A percentile compares a stretch with the other conserved stretches of the same genome.
phyloP scores from a whole-genome alignment of 1,140 invertebrate species.

The Heliconius himera region DNA sequence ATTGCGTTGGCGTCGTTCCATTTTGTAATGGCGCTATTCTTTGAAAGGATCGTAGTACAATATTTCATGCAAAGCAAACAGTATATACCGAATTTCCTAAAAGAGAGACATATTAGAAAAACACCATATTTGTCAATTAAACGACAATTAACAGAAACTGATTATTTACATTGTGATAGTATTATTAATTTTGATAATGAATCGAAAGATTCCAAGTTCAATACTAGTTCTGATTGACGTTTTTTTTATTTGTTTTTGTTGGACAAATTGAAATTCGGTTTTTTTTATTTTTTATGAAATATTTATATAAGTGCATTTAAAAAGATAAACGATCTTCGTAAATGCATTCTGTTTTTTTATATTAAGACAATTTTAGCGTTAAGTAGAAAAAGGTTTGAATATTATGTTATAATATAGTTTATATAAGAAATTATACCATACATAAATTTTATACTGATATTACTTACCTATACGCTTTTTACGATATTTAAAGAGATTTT shows the following conservation, averaged over 20 bases:
- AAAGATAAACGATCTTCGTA: background rate
- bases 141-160: conserved; percentile 63
- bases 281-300: background rate
- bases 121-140: conserved; percentile 80
- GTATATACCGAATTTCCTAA: conserved; percentile 80
- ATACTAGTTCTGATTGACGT: background rate
- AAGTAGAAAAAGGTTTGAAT: background rate
- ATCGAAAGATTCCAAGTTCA: conserved; percentile 16
- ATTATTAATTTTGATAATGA: conserved; percentile 54
- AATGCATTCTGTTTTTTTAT: background rate
- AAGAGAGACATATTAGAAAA: conserved; percentile 82
- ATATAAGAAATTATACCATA: background rate
- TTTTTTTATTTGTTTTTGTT: background rate
- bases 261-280: too few species aligned
- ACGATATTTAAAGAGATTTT: background rate
- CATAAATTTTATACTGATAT: too few species aligned
- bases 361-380: background rate
- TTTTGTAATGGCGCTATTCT: conserved; percentile 83
- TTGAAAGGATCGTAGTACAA: conserved; percentile 85
- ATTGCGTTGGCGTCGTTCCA: conserved; percentile 83
- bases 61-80: conserved; percentile 82
- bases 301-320: background rate
- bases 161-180: conserved; percentile 67
- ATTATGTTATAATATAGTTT: too few species aligned
- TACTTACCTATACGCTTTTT: background rate